Evolutionary conservation across 2,888 invertebrate genomes (phyloP).

Genomic region (Drosophila cyrtoloma): DNA sequence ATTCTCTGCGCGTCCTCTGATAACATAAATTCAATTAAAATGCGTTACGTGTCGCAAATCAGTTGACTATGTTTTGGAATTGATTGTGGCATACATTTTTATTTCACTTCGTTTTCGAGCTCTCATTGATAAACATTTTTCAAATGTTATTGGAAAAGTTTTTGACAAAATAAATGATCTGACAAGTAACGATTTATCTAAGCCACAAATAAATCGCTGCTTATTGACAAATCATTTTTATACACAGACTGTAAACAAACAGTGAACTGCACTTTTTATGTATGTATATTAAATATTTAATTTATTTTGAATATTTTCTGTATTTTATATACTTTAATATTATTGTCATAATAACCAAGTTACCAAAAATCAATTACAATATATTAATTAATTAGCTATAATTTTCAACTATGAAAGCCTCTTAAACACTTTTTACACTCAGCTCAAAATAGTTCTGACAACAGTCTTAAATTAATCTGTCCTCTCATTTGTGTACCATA

Average conservation of each 20-base stretch:
- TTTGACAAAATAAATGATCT: slow-evolving; percentile 1
- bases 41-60: slow-evolving; percentile 71
- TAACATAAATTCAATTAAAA: slow-evolving; percentile 75
- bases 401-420: neutral
- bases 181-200: neutral
- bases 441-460: neutral
- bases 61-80: slow-evolving; percentile 54
- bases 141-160: slow-evolving; percentile 10
- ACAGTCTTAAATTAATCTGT: too few relatives aligned
- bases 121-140: slow-evolving; percentile 13
- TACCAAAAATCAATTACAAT: neutral
- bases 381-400: neutral
- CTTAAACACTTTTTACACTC: slow-evolving; percentile 12
- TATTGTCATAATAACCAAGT: neutral
- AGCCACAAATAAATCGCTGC: neutral
- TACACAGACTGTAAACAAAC: neutral
- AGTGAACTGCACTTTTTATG: neutral
- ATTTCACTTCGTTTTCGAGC: neutral
- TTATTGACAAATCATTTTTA: neutral
- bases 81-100: slow-evolving; percentile 53
- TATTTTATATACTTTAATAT: neutral
- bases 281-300: neutral
- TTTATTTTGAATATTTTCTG: neutral
- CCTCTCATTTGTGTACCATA: neutral
- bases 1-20: slow-evolving; percentile 59